phyloP scores from a whole-genome alignment of 1,140 invertebrate species.

The Drosophila yakuba region DNA sequence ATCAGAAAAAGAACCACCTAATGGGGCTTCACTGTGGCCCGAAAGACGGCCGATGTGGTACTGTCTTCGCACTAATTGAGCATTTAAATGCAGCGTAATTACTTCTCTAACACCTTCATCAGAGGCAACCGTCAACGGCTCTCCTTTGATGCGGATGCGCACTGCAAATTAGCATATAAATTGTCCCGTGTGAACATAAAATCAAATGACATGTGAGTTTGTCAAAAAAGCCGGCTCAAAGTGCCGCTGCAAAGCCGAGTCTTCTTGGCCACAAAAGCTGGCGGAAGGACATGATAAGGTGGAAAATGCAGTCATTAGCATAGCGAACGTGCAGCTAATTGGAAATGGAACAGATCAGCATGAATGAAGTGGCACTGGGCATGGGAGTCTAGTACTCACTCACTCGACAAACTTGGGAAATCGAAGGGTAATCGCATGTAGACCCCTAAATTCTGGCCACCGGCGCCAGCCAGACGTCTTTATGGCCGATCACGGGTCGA shows the following conservation, averaged over 20 bases:
- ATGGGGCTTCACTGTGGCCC: slow-evolving; percentile 9
- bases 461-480: slow-evolving; percentile 81
- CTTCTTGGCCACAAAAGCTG: slow-evolving; percentile 41
- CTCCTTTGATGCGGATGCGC: slow-evolving; percentile 76
- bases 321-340: slow-evolving; percentile 80
- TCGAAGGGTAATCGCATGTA: slow-evolving; percentile 9
- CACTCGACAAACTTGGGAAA: slow-evolving; percentile 6
- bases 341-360: slow-evolving; percentile 68
- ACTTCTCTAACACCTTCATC: slow-evolving; percentile 81
- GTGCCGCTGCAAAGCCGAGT: slow-evolving; percentile 33
- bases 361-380: slow-evolving; percentile 35
- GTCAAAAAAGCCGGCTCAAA: slow-evolving; percentile 62
- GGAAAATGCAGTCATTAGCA: slow-evolving; percentile 71
- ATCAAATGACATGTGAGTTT: slow-evolving; percentile 82
- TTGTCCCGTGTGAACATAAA: slow-evolving; percentile 83
- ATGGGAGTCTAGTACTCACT: background rate
- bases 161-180: slow-evolving; percentile 83
- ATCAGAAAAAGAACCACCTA: background rate
- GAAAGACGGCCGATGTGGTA: slow-evolving; percentile 1
- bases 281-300: slow-evolving; percentile 78
- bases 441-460: slow-evolving; percentile 71
- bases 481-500: slow-evolving; percentile 53
- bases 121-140: slow-evolving; percentile 66
- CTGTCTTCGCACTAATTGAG: slow-evolving; percentile 79
- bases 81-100: slow-evolving; percentile 83